Conservation (phyloP, 2,113 vertebrate species). For the Phoenicopterus ruber region DNA sequence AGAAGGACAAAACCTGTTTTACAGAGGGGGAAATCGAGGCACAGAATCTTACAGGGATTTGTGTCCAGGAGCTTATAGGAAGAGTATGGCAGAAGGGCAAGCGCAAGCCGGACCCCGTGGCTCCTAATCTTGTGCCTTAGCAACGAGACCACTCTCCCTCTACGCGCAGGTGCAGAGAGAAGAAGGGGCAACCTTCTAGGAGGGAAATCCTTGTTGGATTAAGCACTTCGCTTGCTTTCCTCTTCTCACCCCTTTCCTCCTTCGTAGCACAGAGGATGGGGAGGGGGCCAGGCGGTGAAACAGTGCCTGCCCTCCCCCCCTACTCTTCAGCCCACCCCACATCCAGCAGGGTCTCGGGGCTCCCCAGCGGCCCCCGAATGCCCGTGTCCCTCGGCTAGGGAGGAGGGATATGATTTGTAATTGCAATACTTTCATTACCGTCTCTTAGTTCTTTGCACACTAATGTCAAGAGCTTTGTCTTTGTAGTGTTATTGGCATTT, state of each 20-base stretch:
- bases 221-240: neutral
- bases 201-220: neutral
- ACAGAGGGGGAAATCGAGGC: neutral
- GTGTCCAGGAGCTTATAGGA: neutral
- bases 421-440: constrained; percentile 80
- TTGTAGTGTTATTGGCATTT: constrained; percentile 89
- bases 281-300: neutral
- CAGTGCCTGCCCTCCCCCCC: neutral
- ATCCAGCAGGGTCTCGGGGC: neutral
- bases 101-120: neutral
- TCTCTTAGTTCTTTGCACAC: constrained; percentile 79
- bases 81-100: neutral
- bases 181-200: neutral
- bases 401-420: constrained; percentile 75
- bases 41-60: neutral
- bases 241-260: neutral
- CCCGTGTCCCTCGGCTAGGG: neutral
- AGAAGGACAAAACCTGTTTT: neutral
- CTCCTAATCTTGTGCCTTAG: neutral
- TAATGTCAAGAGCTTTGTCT: constrained; percentile 84
- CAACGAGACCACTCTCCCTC: neutral
- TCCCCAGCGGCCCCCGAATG: neutral
- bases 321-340: neutral
- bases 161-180: neutral
- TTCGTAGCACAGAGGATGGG: neutral